phyloP scores from a whole-genome alignment of 2,888 invertebrate species.

The Sclerodermus sp. region DNA sequence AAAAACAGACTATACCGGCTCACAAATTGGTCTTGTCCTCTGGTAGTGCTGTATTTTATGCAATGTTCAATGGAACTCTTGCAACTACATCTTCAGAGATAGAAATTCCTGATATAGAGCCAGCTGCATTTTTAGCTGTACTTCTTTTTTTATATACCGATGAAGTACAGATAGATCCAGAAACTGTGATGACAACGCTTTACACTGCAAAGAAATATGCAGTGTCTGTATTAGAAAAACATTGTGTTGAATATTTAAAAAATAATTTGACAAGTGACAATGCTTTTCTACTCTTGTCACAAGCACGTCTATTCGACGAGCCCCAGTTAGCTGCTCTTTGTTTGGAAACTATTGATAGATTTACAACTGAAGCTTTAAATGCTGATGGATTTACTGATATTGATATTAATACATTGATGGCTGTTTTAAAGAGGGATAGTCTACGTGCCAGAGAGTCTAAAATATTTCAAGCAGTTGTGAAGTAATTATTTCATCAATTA shows the following conservation, averaged over 20 bases:
- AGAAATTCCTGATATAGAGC: slow-evolving; percentile 82
- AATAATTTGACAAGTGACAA: slow-evolving; percentile 79
- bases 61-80: slow-evolving; percentile 80
- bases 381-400: slow-evolving; percentile 84
- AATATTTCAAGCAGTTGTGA: slow-evolving; percentile 73
- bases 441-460: slow-evolving; percentile 77
- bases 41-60: slow-evolving; percentile 84
- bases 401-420: slow-evolving; percentile 76
- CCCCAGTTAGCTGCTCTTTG: slow-evolving; percentile 79
- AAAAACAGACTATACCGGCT: slow-evolving; percentile 73
- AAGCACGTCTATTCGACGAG: slow-evolving; percentile 80
- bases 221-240: slow-evolving; percentile 78
- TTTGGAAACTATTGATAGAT: slow-evolving; percentile 81
- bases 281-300: slow-evolving; percentile 79
- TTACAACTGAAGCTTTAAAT: slow-evolving; percentile 75
- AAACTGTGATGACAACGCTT: slow-evolving; percentile 83
- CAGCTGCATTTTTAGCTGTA: slow-evolving; percentile 76
- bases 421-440: slow-evolving; percentile 77
- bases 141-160: slow-evolving; percentile 77
- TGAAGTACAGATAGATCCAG: slow-evolving; percentile 80
- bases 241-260: slow-evolving; percentile 78
- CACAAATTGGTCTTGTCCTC: slow-evolving; percentile 80
- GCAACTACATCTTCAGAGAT: slow-evolving; percentile 72
- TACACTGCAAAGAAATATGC: slow-evolving; percentile 88
- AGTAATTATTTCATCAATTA: slow-evolving; percentile 48